Evolutionary conservation across 1,140 invertebrate species (phyloP).

Genomic region (Drosophila quadrilineata): DNA sequence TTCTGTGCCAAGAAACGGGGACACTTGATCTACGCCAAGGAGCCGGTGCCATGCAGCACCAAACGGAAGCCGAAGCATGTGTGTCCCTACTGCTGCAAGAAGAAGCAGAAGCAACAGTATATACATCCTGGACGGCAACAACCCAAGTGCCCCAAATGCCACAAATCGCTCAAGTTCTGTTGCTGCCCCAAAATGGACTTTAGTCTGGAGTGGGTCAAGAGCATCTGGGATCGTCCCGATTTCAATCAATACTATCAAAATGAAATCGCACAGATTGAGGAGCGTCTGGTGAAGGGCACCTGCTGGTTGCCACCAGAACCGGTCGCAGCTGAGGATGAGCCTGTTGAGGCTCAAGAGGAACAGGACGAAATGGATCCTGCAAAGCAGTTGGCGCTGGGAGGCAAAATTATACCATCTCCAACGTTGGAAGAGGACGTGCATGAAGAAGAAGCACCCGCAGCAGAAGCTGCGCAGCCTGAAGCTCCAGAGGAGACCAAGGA

Average conservation of each 20-base stretch:
- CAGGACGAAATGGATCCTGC: constrained; percentile 37
- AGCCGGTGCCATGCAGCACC: constrained; percentile 52
- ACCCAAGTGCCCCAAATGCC: constrained; percentile 71
- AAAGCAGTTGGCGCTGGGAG: constrained; percentile 35
- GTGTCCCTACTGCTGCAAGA: constrained; percentile 74
- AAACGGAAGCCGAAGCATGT: constrained; percentile 61
- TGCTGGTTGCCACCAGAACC: constrained; percentile 65
- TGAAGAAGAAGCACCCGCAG: not conserved
- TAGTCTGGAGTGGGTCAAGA: constrained; percentile 68
- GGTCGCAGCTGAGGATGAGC: constrained; percentile 9
- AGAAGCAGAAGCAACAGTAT: constrained; percentile 59
- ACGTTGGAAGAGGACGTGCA: not conserved
- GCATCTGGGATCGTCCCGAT: constrained; percentile 74
- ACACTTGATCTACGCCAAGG: constrained; percentile 72
- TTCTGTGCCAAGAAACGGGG: constrained; percentile 78
- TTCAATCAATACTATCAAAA: constrained; percentile 74
- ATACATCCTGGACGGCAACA: constrained; percentile 51
- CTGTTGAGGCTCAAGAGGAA: constrained; percentile 26
- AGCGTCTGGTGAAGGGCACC: constrained; percentile 55
- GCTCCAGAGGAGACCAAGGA: constrained; percentile 10
- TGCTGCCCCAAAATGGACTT: constrained; percentile 72
- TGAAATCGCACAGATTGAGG: constrained; percentile 66
- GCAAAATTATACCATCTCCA: constrained; percentile 26
- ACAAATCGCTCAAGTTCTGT: constrained; percentile 72
- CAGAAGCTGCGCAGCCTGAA: not conserved